Base-by-base conservation (phyloP, 1,140 invertebrate species). In the Eurosta solidaginis region DNA sequence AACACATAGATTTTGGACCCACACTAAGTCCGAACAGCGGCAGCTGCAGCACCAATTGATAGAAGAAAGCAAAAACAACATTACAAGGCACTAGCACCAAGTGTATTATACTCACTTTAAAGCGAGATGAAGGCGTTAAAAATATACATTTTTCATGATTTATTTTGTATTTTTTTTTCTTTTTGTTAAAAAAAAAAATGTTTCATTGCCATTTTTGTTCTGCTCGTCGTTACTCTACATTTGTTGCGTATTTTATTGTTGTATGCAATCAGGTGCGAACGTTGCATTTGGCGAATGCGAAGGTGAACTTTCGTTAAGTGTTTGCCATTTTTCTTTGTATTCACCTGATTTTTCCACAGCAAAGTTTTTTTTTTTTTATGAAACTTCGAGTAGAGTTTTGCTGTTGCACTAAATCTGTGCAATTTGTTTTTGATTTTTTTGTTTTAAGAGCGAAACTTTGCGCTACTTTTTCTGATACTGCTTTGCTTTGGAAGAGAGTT, bases 221-320 rank as follows among this genome's bases (percentile, higher is more conserved):
- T 10, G 0, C 20, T 27, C 2, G 1, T 7, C 14, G 50, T 54
- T 12, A 54, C 20, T 54, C 40, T 3, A 0, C 40, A 5, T 68
- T 1, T 40, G 33, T 40, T 40, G 33, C 59, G 22, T 20, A 40
- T 68, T 68, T 68, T n/a, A n/a, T n/a, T 68, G 33, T 68, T 68
- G 59, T 33, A 68, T 68, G 59, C 29, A 68, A 68, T 68, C 59
- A 68, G 59, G 59, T 68, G 59, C 22, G 36, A 40, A 68, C 59
- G 59, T 20, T 1, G n/a, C n/a, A n/a, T n/a, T n/a, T n/a, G 7
- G 22, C 59, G 9, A 20, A 25, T 29, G 10, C 6, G 59, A 42
- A 68, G 33, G 59, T 33, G 27, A 68, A 68, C 59, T 68, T 68
- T 40, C 40, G 20, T n/a, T 22, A 68, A 68, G 33, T 68, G 59